A percentile compares a stretch with the other conserved stretches of the same genome.
phyloP scores from a whole-genome alignment of 2,888 invertebrate species.

The Drosophila formosana region DNA sequence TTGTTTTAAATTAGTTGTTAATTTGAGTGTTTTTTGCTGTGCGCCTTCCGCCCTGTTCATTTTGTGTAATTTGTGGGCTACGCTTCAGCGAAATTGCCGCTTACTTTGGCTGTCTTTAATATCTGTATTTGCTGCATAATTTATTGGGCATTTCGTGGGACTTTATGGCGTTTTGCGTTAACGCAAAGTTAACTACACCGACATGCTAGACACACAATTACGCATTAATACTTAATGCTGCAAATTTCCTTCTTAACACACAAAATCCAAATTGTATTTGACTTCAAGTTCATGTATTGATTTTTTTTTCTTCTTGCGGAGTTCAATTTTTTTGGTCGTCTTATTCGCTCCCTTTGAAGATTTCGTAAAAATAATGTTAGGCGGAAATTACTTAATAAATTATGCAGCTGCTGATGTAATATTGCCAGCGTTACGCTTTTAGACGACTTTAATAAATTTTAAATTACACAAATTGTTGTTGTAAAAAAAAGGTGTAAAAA shows the following conservation, averaged over 20 bases:
- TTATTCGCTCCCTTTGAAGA: neutral
- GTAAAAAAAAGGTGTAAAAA: neutral
- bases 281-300: neutral
- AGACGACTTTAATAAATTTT: constrained; percentile 22
- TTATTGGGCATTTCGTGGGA: constrained; percentile 21
- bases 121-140: constrained; percentile 1
- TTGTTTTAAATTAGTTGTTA: constrained; percentile 73
- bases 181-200: constrained; percentile 2
- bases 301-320: neutral
- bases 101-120: constrained; percentile 14
- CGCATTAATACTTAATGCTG: constrained; percentile 1
- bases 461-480: constrained; percentile 2
- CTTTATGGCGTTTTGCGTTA: neutral
- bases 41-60: constrained; percentile 9
- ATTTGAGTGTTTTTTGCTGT: constrained; percentile 57
- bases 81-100: constrained; percentile 10
- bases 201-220: neutral
- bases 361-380: constrained; percentile 14
- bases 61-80: constrained; percentile 12
- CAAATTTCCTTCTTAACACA: neutral
- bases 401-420: constrained; percentile 24
- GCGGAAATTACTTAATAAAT: constrained; percentile 26
- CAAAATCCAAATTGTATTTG: constrained; percentile 8
- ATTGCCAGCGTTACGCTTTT: neutral
- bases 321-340: neutral